Conservation (phyloP, 2,797 vertebrate species). For the Sebastes elongatus region DNA sequence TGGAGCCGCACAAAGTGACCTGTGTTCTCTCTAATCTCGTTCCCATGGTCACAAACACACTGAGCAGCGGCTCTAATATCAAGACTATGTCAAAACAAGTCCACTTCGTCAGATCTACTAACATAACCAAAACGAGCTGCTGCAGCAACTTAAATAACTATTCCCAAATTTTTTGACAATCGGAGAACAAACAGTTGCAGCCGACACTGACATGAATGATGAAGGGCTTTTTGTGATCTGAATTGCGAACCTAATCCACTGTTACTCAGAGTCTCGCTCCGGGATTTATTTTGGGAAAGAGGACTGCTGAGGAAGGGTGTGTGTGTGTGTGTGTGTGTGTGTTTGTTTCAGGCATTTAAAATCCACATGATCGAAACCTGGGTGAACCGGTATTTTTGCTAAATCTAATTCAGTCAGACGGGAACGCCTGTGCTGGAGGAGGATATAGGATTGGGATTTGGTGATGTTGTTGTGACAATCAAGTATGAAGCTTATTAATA, state of each 20-base stretch:
- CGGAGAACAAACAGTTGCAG: background rate
- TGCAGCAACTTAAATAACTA: background rate
- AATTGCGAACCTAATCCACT: constrained; percentile 42
- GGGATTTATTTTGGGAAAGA: constrained; percentile 70
- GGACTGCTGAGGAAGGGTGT: constrained; percentile 21
- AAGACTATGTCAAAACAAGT: constrained; percentile 29
- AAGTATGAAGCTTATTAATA: background rate
- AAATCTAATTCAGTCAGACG: background rate
- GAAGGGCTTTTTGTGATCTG: constrained; percentile 26
- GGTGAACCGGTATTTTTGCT: constrained; percentile 13
- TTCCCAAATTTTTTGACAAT: background rate
- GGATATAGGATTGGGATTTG: background rate
- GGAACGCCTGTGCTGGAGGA: background rate
- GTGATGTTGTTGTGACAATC: background rate
- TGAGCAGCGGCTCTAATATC: constrained; percentile 46
- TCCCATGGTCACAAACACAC: constrained; percentile 60
- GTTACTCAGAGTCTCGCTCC: constrained; percentile 42
- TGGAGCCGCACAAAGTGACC: constrained; percentile 73
- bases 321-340: background rate
- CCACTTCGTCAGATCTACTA: background rate
- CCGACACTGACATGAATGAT: background rate
- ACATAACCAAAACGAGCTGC: background rate
- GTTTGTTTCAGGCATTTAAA: constrained; percentile 1
- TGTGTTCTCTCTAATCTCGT: constrained; percentile 77
- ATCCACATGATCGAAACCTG: constrained; percentile 31